These are phyloP conservation scores for Blastomussa wellsi DNA, from an alignment of 92 coral and sea anemone genomes.

Conservation along the genomic window DNA sequence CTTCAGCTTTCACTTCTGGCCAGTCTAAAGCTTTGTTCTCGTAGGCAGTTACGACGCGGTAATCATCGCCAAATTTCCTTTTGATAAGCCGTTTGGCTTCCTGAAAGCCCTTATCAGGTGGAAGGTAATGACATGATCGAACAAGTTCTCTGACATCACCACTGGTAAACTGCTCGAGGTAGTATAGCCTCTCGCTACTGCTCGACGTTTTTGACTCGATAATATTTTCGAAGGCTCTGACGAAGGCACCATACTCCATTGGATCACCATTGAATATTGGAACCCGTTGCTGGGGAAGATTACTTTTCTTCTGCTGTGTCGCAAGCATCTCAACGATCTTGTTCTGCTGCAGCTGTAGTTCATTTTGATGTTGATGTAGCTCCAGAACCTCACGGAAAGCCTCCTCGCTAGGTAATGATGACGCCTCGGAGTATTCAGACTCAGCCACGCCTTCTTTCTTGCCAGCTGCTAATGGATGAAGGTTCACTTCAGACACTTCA, in stretches of 20 bases:
- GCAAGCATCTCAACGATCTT: slow-evolving; percentile 31
- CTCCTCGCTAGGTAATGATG: neutral
- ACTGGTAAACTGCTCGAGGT: slow-evolving; percentile 47
- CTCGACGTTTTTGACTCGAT: slow-evolving; percentile 42
- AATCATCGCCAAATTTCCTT: slow-evolving; percentile 51
- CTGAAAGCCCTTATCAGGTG: slow-evolving; percentile 28
- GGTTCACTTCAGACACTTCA: slow-evolving; percentile 7
- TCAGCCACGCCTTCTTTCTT: neutral
- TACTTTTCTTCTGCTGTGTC: slow-evolving; percentile 29
- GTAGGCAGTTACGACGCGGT: slow-evolving; percentile 44
- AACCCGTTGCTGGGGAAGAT: slow-evolving; percentile 38
- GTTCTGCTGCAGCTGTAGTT: slow-evolving; percentile 40
- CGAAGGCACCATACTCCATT: slow-evolving; percentile 35
- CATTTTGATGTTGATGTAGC: slow-evolving; percentile 32
- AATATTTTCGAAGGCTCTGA: slow-evolving; percentile 44
- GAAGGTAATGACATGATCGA: slow-evolving; percentile 35
- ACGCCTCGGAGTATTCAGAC: neutral
- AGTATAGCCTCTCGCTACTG: slow-evolving; percentile 32
- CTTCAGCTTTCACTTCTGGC: too few species aligned
- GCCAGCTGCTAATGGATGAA: neutral
- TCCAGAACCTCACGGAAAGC: neutral
- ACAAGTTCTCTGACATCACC: slow-evolving; percentile 54
- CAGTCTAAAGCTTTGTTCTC: slow-evolving; percentile 35
- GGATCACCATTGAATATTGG: slow-evolving; percentile 41
- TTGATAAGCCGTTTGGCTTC: slow-evolving; percentile 42